A percentile compares a stretch with the other conserved stretches of the same genome.
These are phyloP conservation scores for Nerophis ophidion DNA, from an alignment of 2,113 vertebrate genomes.

Conservation along the genomic window DNA sequence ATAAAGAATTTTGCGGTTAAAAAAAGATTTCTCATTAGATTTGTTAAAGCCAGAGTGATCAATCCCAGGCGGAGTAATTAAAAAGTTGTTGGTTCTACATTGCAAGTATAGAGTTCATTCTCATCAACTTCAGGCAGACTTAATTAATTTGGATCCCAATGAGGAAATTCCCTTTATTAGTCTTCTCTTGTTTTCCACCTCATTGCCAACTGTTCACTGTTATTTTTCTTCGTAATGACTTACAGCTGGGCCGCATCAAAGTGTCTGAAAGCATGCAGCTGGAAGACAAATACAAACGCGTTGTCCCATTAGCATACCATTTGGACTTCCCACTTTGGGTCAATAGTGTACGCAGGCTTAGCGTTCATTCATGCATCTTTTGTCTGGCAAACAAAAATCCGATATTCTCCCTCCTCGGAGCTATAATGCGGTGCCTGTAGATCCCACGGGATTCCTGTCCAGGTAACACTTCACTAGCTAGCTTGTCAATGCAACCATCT, in stretches of 20 bases:
- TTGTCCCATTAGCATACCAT: background rate
- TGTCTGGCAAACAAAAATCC: background rate
- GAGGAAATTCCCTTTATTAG: conserved; percentile 19
- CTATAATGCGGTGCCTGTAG: too few relatives aligned
- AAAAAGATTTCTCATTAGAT: background rate
- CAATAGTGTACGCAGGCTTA: background rate
- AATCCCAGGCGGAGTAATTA: conserved; percentile 31
- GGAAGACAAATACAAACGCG: background rate
- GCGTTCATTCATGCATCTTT: background rate
- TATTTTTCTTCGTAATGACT: conserved; percentile 3
- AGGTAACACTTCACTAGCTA: background rate
- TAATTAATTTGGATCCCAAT: conserved; percentile 37
- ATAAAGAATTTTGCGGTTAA: too few relatives aligned
- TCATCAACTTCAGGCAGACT: conserved; percentile 40
- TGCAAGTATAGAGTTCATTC: conserved; percentile 34
- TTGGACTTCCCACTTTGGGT: background rate
- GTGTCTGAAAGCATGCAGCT: background rate
- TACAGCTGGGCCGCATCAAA: background rate
- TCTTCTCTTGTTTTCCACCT: conserved; percentile 4
- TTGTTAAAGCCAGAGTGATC: conserved; percentile 16
- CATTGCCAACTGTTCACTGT: conserved; percentile 5
- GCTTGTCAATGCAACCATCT: too few relatives aligned
- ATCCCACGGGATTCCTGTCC: background rate
- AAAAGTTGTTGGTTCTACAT: conserved; percentile 21
- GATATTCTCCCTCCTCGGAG: background rate